Base-by-base conservation (phyloP, 1,140 invertebrate species). In the Laupala kohalensis region DNA sequence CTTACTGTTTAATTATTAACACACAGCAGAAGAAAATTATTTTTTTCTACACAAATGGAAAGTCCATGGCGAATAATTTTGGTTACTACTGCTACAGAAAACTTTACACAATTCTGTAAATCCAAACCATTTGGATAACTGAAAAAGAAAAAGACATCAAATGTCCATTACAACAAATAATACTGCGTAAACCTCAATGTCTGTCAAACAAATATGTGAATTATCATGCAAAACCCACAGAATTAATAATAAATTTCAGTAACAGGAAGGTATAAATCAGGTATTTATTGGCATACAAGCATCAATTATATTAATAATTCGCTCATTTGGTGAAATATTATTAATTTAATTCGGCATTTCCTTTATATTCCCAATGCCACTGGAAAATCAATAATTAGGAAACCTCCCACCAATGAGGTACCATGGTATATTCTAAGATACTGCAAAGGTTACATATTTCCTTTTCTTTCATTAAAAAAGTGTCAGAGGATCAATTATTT, bases 371-470 rank as follows among this genome's bases (percentile, higher is more conserved):
- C 37, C 37, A 53, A 53, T 53, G 37, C 37, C 37, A 53, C 37
- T 53, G 65, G 67, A 74, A 74, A 74, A 74, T 74, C 73, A 74
- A 74, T 74, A 74, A 74, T 70, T 71, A 62, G 64, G 70, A 74
- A 74, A 74, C 71, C 68, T 25, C 67, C 73, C 69, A 74, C 66
- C 65, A 71, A 71, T 71, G 70, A 72, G 71, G 73, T 69, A 74
- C 73, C 68, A 72, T 74, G 73, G 73, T 67, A 74, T 72, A 53
- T 13, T 53, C 37, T 53, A 53, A 53, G 37, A 53, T 53, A 53
- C 19, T 53, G 37, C 37, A 53, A 19, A 53, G 37, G 37, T 53
- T 53, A 53, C n/a, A n/a, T n/a, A n/a, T n/a, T n/a, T 19, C 37
- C 37, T 53, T 53, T 13, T 53, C 37, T 53, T 53, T 53, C 37